Base-by-base conservation (phyloP, 2,797 vertebrate genomes). In the Myoxocephalus aenaeus region DNA sequence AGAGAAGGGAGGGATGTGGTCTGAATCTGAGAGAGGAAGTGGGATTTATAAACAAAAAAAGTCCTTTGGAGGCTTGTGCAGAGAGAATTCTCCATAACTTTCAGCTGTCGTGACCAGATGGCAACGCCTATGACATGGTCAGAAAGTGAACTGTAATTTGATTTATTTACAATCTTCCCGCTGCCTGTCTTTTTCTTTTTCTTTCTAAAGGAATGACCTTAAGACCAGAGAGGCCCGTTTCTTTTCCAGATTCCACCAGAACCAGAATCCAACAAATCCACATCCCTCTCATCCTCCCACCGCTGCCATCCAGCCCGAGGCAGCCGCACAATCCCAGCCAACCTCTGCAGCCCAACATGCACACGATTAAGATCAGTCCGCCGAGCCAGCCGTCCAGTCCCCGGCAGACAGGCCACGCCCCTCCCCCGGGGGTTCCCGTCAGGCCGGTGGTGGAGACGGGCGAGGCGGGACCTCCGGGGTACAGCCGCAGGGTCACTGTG, bases 381-480 rank as follows among this genome's bases (percentile, higher is more conserved):
- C 79, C 94, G 64, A 1, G 1, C 65, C 93, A 3, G 48, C 83
- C 89, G 13, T 73, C 78, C 81, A 82, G 20, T 77, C 94, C 53
- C 66, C 94, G 32, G 83, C 94, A 91, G 29, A 80, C 96, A 72
- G 1, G 58, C 29, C 57, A 61, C 3, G 63, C 42, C 42, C 56
- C 17, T 44, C 54, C 67, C 17, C 85, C 85, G 9, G 48, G 56
- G 65, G 68, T 74, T 36, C 92, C 91, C 13, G 46, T 63, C 0
- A 84, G 75, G 57, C 92, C 96, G 2, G 94, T 97, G 46, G 11
- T 95, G 92, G 96, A 98, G 93, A 95, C 95, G 0, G 98, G 98
- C 7, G 95, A 99, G 92, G 98, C 98, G 0, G 98, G 98, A 40
- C 97, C 98, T 13, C 98, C 98, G 0, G 98, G 98, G 40, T 94